Base-by-base conservation (phyloP, 2,888 invertebrate species). In the Nebria brevicollis region DNA sequence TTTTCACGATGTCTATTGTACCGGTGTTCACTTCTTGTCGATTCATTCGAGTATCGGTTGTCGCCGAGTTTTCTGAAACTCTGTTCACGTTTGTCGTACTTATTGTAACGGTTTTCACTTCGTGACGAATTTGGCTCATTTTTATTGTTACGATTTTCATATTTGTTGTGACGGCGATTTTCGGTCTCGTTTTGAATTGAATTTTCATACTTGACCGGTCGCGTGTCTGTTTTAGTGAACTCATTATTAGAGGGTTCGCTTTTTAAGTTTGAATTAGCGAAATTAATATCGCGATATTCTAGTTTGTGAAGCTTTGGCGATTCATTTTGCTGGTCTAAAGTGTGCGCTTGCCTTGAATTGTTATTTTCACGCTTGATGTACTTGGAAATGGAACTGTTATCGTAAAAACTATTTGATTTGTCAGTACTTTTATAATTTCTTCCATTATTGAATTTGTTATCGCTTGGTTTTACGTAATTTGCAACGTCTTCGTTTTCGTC, bases 231-330 rank as follows among this genome's bases (percentile, higher is more conserved):
- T 1, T 34, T 34, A 34, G 4, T 2, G 34, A 20, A 20, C 20
- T 20, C 34, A 34, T 2, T 34, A 34, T 81, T 73, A 54, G 66
- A 72, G 34, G 77, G 66, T 7, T 66, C 73, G 66, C 77, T 82
- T 66, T 83, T 79, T 72, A 77, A 75, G 11, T 54, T 42, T 54
- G 83, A 82, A 34, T 73, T 82, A 68, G 85, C 86, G 70, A 83
- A 84, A 70, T 86, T 84, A 73, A 84, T 86, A 25, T 85, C 84
- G 83, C 84, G 86, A 84, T 83, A 54, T 54, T 54, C 54, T 87
- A 25, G 85, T 84, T 66, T 84, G 84, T 82, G 77, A 70, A 8
- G 73, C 81, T 7, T 77, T 42, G 41, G 26, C n/a, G 41, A 34
- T 34, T 34, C 54, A 54, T 7, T 54, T 54, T 54, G 54, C 13